Percentiles rank a stretch among this genome's conserved stretches.
phyloP scores from a whole-genome alignment of 1,140 invertebrate genomes.

The Linepithema humile region DNA sequence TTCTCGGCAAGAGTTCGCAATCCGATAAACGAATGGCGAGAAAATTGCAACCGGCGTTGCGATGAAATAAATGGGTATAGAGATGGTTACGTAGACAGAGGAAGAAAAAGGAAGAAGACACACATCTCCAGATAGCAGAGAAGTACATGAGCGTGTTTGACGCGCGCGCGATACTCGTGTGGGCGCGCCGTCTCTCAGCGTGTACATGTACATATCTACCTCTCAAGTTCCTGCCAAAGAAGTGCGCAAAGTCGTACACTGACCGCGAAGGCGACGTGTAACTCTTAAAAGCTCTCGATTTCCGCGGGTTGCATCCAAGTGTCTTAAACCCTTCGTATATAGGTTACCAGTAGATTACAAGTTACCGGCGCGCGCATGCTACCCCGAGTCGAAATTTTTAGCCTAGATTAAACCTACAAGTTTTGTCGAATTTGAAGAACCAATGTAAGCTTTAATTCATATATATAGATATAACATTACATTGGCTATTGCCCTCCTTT shows the following conservation, averaged over 20 bases:
- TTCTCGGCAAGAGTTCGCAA: constrained; percentile 61
- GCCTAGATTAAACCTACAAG: too few species aligned
- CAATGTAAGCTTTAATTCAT: too few species aligned
- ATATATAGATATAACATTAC: too few species aligned
- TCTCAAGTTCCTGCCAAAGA: neutral
- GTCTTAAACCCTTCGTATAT: neutral
- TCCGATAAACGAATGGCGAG: constrained; percentile 69
- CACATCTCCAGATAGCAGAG: neutral
- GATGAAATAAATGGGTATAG: constrained; percentile 61
- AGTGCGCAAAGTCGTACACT: neutral
- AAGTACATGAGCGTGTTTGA: neutral
- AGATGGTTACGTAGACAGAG: constrained; percentile 16
- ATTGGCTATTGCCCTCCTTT: too few species aligned
- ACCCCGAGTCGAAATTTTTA: too few species aligned
- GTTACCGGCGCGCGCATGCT: too few species aligned
- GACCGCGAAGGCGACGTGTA: neutral
- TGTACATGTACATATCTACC: neutral
- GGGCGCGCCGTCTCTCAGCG: too few species aligned
- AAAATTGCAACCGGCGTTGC: constrained; percentile 63
- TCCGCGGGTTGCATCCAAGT: neutral
- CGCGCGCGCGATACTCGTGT: neutral
- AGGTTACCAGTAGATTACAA: neutral
- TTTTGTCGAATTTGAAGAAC: too few species aligned
- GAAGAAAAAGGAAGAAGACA: neutral
- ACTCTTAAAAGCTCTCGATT: neutral